A percentile compares a stretch with the other conserved stretches of the same genome.
Conservation (phyloP, 1,140 invertebrate species). For the Drosophila busckii region DNA sequence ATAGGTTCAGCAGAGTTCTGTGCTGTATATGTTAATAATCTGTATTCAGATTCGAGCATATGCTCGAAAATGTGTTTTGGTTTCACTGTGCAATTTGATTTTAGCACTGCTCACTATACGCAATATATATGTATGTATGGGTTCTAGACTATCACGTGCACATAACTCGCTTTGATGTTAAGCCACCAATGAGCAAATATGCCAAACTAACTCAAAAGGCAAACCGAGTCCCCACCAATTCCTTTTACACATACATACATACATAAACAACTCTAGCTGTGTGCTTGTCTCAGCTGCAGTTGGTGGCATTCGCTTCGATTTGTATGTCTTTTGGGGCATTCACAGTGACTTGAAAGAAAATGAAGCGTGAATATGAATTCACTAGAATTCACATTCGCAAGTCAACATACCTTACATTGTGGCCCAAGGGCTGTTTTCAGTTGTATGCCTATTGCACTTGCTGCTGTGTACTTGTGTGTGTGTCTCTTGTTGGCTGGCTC, state of each 20-base stretch:
- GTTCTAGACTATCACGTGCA: no score
- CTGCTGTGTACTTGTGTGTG: conserved; percentile 14
- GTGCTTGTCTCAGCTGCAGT: conserved; percentile 8
- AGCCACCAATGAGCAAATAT: conserved; percentile 34
- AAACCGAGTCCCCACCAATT: not conserved
- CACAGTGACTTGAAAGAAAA: conserved; percentile 23
- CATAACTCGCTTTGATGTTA: no score
- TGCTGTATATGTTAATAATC: no score
- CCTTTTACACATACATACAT: not conserved
- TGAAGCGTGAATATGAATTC: not conserved
- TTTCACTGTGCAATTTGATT: no score
- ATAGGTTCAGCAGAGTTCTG: no score
- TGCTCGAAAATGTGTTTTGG: no score
- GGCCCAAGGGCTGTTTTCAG: conserved; percentile 41
- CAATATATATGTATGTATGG: no score
- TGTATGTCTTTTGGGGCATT: conserved; percentile 28
- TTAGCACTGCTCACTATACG: no score
- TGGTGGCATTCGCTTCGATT: conserved; percentile 37
- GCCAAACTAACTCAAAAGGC: conserved; percentile 5
- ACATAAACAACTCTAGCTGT: not conserved
- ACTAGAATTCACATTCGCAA: conserved; percentile 7
- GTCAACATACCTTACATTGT: conserved; percentile 43
- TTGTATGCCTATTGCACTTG: conserved; percentile 38
- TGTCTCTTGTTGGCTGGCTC: not conserved
- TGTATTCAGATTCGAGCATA: no score